Evolutionary conservation across 2,113 vertebrate species (phyloP).

Genomic region (Maccullochella peelii): DNA sequence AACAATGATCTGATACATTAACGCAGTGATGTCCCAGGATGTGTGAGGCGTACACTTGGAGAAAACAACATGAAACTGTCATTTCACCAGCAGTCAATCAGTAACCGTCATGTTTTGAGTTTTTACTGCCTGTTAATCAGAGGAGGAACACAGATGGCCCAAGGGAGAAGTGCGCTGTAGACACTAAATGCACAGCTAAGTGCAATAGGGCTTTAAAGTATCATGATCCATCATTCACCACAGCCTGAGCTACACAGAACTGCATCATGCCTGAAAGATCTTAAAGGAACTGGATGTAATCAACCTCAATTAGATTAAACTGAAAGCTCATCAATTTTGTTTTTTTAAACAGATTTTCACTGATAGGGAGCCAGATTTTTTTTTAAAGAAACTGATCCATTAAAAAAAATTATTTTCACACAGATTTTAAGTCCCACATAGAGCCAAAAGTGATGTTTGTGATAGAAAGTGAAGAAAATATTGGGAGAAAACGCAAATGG

Average conservation of each 20-base stretch:
- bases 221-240: slow-evolving; percentile 70
- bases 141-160: slow-evolving; percentile 68
- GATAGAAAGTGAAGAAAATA: not conserved
- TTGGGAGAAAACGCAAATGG: not conserved
- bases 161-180: slow-evolving; percentile 58
- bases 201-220: slow-evolving; percentile 68
- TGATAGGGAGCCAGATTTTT: slow-evolving; percentile 9
- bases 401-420: not conserved
- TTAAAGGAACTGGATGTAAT: slow-evolving; percentile 54
- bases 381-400: not conserved
- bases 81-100: slow-evolving; percentile 56
- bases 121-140: slow-evolving; percentile 75
- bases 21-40: slow-evolving; percentile 21
- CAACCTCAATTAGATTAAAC: slow-evolving; percentile 57
- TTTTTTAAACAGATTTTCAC: slow-evolving; percentile 20
- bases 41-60: not conserved
- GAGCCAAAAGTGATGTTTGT: not conserved
- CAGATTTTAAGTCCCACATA: not conserved
- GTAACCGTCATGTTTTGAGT: slow-evolving; percentile 44
- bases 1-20: slow-evolving; percentile 49
- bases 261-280: slow-evolving; percentile 50
- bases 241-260: slow-evolving; percentile 42
- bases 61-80: slow-evolving; percentile 57
- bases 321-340: slow-evolving; percentile 39
- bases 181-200: slow-evolving; percentile 73